Conservation (phyloP, 2,888 invertebrate genomes). For the Laspeyria flexula region DNA sequence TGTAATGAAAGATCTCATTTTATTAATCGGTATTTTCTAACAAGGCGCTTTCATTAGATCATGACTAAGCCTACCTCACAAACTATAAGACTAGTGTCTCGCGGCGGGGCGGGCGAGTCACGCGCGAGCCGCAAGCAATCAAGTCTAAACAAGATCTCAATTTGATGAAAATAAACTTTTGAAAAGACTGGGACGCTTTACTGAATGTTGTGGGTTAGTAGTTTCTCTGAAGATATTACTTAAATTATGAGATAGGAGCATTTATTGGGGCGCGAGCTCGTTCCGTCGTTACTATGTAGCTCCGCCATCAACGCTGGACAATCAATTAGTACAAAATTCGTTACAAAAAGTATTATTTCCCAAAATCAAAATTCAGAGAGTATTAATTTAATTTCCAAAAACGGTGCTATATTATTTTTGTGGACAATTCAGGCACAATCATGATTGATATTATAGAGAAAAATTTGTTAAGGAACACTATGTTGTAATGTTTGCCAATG, state of each 20-base stretch:
- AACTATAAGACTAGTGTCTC: constrained; percentile 75
- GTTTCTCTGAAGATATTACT: constrained; percentile 84
- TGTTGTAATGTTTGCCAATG: constrained; percentile 40
- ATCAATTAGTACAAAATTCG: constrained; percentile 81
- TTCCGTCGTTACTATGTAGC: constrained; percentile 59
- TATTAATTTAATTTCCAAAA: constrained; percentile 76
- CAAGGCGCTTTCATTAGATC: constrained; percentile 86
- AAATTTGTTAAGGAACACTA: constrained; percentile 41
- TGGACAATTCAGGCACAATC: constrained; percentile 61
- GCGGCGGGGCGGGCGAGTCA: constrained; percentile 41
- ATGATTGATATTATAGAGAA: constrained; percentile 47
- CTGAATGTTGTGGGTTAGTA: constrained; percentile 86
- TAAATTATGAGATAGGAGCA: constrained; percentile 84
- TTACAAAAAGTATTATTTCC: constrained; percentile 82
- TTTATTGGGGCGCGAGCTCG: constrained; percentile 72
- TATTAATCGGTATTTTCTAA: constrained; percentile 87
- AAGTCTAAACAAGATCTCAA: constrained; percentile 86
- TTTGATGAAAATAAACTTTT: constrained; percentile 85
- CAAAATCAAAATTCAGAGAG: constrained; percentile 80
- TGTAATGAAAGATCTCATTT: constrained; percentile 87
- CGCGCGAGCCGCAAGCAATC: constrained; percentile 68
- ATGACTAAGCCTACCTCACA: constrained; percentile 87
- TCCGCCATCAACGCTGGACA: constrained; percentile 68
- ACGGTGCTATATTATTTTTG: constrained; percentile 68
- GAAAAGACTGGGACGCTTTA: constrained; percentile 86